phyloP scores from a whole-genome alignment of 2,113 vertebrate species.

The Ailurus styani region DNA sequence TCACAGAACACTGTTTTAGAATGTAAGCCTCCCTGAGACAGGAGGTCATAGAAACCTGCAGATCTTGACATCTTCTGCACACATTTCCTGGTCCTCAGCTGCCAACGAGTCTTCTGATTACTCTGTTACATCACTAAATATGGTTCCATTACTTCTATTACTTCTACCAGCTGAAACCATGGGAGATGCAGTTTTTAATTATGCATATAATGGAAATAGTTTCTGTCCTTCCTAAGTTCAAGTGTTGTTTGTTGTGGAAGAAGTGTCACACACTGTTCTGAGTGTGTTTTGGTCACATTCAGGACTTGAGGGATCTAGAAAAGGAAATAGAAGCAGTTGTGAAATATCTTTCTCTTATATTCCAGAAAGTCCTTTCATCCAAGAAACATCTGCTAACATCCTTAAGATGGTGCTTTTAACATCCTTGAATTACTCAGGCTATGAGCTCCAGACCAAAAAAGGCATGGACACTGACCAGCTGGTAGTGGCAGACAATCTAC shows the following conservation, averaged over 20 bases:
- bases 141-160: neutral
- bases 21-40: neutral
- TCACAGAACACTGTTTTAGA: neutral
- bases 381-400: conserved; percentile 20
- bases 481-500: neutral
- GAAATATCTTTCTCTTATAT: conserved; percentile 37
- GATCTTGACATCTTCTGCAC: neutral
- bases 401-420: neutral
- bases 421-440: neutral
- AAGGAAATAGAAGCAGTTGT: conserved; percentile 44
- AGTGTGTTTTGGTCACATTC: neutral
- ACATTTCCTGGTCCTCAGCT: neutral
- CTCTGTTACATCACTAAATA: neutral
- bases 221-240: neutral
- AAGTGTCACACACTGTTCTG: neutral
- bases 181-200: neutral
- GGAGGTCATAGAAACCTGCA: neutral
- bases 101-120: neutral
- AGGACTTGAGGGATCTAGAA: neutral
- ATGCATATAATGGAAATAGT: neutral
- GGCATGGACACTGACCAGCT: neutral
- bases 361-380: conserved; percentile 27
- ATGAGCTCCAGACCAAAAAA: neutral
- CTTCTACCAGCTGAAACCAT: neutral
- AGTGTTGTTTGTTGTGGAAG: conserved; percentile 10